These are phyloP conservation scores for Basileuterus tristriatus DNA, from an alignment of 2,797 vertebrate genomes.

Conservation along the genomic window DNA sequence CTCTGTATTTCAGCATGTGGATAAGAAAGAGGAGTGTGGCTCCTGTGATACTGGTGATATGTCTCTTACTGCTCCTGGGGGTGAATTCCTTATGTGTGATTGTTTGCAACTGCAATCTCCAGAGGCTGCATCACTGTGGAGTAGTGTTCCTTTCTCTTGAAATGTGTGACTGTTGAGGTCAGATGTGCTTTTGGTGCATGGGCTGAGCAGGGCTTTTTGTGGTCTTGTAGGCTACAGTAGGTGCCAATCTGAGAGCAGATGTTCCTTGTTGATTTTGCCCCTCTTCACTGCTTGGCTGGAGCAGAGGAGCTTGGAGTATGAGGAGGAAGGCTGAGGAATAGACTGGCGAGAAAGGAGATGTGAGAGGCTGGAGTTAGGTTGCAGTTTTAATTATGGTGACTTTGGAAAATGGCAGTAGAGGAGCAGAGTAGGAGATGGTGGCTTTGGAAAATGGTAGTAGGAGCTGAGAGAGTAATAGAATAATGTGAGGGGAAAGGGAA, in stretches of 20 bases:
- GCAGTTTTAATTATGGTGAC: background rate
- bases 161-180: background rate
- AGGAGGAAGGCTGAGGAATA: background rate
- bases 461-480: background rate
- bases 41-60: background rate
- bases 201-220: background rate
- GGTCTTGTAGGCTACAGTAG: no score
- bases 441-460: background rate
- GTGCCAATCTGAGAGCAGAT: background rate
- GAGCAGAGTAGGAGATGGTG: no score
- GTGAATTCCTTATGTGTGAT: background rate
- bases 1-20: background rate
- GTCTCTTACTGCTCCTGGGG: background rate
- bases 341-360: fast-evolving
- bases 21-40: background rate
- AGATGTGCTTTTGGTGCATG: fast-evolving
- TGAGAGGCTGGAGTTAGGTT: background rate
- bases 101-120: background rate
- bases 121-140: background rate
- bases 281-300: background rate
- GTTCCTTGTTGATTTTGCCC: background rate
- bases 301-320: background rate
- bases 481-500: no score
- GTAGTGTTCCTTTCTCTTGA: background rate
- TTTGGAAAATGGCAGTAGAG: no score